Base-by-base conservation (phyloP, 2,888 invertebrate genomes). In the Acanthosoma haemorrhoidale region DNA sequence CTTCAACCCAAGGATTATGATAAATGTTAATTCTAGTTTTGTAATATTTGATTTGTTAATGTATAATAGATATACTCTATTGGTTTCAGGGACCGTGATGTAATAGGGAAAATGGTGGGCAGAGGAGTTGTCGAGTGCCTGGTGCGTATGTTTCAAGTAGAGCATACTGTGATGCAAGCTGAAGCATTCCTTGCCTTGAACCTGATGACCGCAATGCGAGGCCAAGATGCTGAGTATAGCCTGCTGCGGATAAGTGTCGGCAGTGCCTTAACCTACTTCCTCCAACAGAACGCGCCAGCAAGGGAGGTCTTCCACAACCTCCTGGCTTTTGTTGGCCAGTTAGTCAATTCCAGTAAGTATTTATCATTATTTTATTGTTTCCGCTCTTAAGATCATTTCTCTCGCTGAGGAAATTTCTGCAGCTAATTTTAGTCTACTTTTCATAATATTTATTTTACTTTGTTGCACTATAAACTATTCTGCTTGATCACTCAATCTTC, bases 91-190 rank as follows among this genome's bases (percentile, higher is more conserved):
- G 76, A 80, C 70, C 76, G 78, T 75, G 80, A 81, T 21, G 82
- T 85, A 3, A 80, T 82, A 76, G 78, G 79, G 39, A 77, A 77
- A 61, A 78, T 85, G 69, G 79, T 83, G 11, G 77, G 80, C 43
- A 73, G 74, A 59, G 90, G 89, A 72, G 89, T 89, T 71, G 81
- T 93, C 34, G 85, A 87, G 68, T 87, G 89, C 76, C 82, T 95
- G 75, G 88, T 92, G 11, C 86, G 87, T 79, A 94, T 95, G 94
- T 82, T 91, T 74, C 85, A 88, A 4, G 89, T 91, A 2, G 89
- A 91, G 76, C 92, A 94, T 81, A 83, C 89, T 6, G 87, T 94
- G 31, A 95, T 95, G 95, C 91, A 91, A 79, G 90, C 89, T 78
- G 92, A 92, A 81, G 89, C 91, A 0, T 84, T 91, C 69, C 82